Conservation (phyloP, 2,113 vertebrate species). For the Phainopepla nitens region DNA sequence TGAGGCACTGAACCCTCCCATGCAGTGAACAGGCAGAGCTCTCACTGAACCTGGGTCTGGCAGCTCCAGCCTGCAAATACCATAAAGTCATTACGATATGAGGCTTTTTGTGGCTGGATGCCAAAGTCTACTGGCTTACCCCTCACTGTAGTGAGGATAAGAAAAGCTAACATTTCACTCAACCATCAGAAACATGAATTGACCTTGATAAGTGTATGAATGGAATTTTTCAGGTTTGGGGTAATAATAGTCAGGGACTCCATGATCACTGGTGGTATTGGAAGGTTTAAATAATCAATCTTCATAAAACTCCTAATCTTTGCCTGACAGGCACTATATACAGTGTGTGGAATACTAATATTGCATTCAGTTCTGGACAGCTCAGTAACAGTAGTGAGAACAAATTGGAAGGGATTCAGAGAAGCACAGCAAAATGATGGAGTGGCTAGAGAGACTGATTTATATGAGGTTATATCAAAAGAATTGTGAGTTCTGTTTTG, state of each 20-base stretch:
- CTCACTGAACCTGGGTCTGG: neutral
- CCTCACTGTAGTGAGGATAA: neutral
- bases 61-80: neutral
- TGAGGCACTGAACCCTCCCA: fast-evolving
- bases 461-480: neutral
- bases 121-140: conserved; percentile 31
- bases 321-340: conserved; percentile 25
- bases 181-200: conserved; percentile 37
- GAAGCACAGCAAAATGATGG: conserved; percentile 15
- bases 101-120: conserved; percentile 18
- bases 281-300: conserved; percentile 37
- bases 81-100: neutral
- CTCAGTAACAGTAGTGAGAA: conserved; percentile 29
- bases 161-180: conserved; percentile 47
- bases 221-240: conserved; percentile 34
- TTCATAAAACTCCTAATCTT: conserved; percentile 40
- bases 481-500: neutral
- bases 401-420: conserved; percentile 46
- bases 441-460: conserved; percentile 8
- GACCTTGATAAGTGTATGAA: conserved; percentile 45
- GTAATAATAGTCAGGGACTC: neutral
- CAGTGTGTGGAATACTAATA: conserved; percentile 27
- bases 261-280: neutral
- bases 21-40: neutral
- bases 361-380: conserved; percentile 22